Evolutionary conservation across 2,888 invertebrate species (phyloP).

Genomic region (Koerneria pararmatus): DNA sequence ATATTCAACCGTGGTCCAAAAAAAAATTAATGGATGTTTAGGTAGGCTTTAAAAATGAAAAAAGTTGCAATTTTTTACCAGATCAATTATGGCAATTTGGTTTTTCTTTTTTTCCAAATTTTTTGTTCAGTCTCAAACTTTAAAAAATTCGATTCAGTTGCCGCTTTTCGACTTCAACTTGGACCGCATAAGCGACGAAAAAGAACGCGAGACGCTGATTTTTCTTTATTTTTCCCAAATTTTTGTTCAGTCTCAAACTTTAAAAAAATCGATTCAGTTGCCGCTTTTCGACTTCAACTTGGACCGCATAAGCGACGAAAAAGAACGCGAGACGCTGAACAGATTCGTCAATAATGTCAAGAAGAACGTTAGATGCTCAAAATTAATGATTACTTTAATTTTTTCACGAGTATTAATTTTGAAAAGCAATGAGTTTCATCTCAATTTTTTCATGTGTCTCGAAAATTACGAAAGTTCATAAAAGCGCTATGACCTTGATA

Average conservation of each 20-base stretch:
- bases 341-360: slow-evolving; percentile 49
- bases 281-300: slow-evolving; percentile 54
- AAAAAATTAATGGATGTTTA: no score
- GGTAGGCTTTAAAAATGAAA: no score
- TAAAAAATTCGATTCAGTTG: slow-evolving; percentile 39
- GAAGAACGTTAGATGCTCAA: slow-evolving; percentile 37
- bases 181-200: slow-evolving; percentile 37
- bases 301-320: slow-evolving; percentile 37
- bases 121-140: background rate
- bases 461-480: no score
- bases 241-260: background rate
- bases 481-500: no score
- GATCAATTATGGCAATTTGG: background rate
- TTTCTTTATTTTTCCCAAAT: background rate
- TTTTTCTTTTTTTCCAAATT: background rate
- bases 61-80: no score
- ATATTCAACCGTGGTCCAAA: no score
- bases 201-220: slow-evolving; percentile 38
- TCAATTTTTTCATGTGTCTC: no score
- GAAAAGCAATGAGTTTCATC: no score
- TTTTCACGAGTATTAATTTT: no score
- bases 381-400: no score
- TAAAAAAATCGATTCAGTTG: slow-evolving; percentile 38
- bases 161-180: slow-evolving; percentile 54
- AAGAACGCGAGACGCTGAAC: slow-evolving; percentile 40